Evolutionary conservation across 2,113 vertebrate species (phyloP), one percentile per base, ranked within the genome.

Genomic region (Aphelocoma coerulescens): DNA sequence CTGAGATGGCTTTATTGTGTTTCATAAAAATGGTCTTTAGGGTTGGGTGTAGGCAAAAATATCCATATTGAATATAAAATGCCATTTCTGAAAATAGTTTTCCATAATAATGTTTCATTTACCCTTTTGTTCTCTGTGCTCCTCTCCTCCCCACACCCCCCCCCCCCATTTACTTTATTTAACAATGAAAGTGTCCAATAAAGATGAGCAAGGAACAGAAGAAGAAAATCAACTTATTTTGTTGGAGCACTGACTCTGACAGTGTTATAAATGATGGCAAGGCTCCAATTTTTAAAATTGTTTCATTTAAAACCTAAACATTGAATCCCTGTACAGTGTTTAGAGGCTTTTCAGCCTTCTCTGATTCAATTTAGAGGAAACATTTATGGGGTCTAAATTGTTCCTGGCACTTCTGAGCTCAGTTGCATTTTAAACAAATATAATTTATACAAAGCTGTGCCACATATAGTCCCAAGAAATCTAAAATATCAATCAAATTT

Each of bases 341-440:
- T 97, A 96, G 90, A 96, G 46, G 85, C 91, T 91, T 93, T 85
- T 96, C 92, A 95, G 46, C 28, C 91, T 88, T 95, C 90, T 94
- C 93, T 94, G 71, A 97, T 96, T 97, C 94, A 97, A 96, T 97
- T 98, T 97, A 95, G 66, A 97, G 92, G 92, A 97, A 97, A 89
- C 54, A 88, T 97, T 98, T 97, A 96, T 94, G 88, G 55, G 21
- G n/a, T 75, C 95, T 97, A 98, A 96, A 97, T 96, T 97, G 78
- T 97, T 97, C 67, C 85, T 96, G 93, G 79, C 65, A 97, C 96
- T 93, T 92, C 92, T 88, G 79, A 89, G 54, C 46, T 96, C 30
- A 10, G 52, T 80, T 96, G 91, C 86, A 93, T 97, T 96, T 97
- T 96, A 97, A 97, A 93, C 73, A 96, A 97, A 97, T 95, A 63